Evolutionary conservation across 2,113 vertebrate genomes (phyloP).

Genomic region (Hepsetus odoe): DNA sequence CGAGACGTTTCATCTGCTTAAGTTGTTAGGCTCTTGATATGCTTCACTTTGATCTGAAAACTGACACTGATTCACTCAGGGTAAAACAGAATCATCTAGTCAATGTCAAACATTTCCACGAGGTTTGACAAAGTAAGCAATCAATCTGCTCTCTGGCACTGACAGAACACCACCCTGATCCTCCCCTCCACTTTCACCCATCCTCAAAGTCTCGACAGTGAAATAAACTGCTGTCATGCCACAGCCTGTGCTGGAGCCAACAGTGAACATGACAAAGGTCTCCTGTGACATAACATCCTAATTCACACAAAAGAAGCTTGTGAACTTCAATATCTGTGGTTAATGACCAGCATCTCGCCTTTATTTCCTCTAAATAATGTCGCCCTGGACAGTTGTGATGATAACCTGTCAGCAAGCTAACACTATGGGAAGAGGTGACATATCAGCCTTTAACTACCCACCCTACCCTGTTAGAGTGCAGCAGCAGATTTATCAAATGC

Average conservation of each 20-base stretch:
- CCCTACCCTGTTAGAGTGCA: background rate
- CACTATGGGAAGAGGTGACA: background rate
- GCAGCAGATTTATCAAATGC: conserved; percentile 10
- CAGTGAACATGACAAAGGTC: conserved; percentile 35
- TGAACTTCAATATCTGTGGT: background rate
- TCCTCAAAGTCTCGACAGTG: background rate
- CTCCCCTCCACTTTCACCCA: background rate
- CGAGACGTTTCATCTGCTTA: background rate
- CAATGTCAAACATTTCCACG: conserved; percentile 33
- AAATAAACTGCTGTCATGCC: conserved; percentile 22
- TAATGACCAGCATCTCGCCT: conserved; percentile 5
- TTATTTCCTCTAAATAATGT: conserved; percentile 11
- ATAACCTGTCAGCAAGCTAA: background rate
- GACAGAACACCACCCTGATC: conserved; percentile 8
- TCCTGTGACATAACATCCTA: background rate
- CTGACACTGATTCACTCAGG: conserved; percentile 7
- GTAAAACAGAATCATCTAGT: conserved; percentile 19
- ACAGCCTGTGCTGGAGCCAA: conserved; percentile 24
- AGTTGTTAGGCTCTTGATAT: background rate
- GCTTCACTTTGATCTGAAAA: background rate
- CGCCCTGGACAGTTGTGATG: background rate
- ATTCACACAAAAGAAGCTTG: conserved; percentile 25
- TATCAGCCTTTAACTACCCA: background rate
- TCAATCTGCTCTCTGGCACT: conserved; percentile 23
- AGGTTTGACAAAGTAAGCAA: conserved; percentile 25